Evolutionary conservation across 2,113 vertebrate species (phyloP), one percentile per base, ranked within the genome.

Genomic region (Oplegnathus fasciatus): DNA sequence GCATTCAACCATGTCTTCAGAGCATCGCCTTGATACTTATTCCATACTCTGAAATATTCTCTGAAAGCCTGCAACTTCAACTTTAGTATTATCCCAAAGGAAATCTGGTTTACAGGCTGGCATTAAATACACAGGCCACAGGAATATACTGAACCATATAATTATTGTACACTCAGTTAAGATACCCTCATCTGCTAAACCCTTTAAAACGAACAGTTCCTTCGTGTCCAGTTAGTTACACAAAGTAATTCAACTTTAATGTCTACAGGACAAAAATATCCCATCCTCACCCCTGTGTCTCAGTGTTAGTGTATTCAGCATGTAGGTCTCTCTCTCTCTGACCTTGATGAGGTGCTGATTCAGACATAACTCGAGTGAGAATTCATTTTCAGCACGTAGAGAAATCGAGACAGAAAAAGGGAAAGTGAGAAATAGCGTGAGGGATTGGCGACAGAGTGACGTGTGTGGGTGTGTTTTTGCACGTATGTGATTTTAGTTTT

Each of bases 311-410:
- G 22, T n/a, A 52, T 22, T 80, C 69, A 67, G 55, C 20, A 20
- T 37, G 10, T 46, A 24, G 18, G 65, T 54, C 24, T 40, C 57
- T 82, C 8, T 83, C 50, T 76, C 22, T 9, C 24, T 88, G 85
- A 88, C 90, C 88, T 90, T 86, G 50, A 76, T 10, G 14, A 83
- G 66, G 6, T 78, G 86, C 89, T 89, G 86, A 87, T 75, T 88
- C 84, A 84, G 62, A 77, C 26, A 55, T 78, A 75, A 70, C 65
- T 58, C 24, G 6, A 66, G 52, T 40, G 54, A 74, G 81, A 65
- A 82, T 66, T 84, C 24, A 5, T 77, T 85, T 87, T 77, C 78
- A 75, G 32, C 57, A 44, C 32, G 6, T 13, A 30, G 6, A 70
- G 6, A 42, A 37, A 71, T 9, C 3, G 2, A 66, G 57, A 60